Base-by-base conservation (phyloP, 2,113 vertebrate species). In the Pagrus major region DNA sequence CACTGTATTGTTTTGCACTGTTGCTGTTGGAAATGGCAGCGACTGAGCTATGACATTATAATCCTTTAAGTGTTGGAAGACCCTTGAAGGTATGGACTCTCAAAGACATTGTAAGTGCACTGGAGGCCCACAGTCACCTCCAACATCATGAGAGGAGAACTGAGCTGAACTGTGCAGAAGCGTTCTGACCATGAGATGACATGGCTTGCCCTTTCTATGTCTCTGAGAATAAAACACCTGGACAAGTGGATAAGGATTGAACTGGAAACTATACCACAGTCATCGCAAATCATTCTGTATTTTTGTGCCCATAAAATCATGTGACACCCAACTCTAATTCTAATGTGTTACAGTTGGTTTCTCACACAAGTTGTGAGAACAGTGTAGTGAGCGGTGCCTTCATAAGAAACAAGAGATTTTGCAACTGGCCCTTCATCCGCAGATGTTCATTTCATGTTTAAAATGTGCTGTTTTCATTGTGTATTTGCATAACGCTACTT, bases 381-480 rank as follows among this genome's bases (percentile, higher is more conserved):
- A 64, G 42, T 67, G 42, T 78, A 49, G 33, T 72, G 52, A 84
- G 74, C 49, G 84, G 89, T 92, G 91, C 89, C 90, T 92, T 92
- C 41, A 74, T 71, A 83, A 78, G 56, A 78, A 85, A 83, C 21
- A n/a, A 56, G 60, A 83, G 9, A 83, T 84, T 74, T 78, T 84
- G 39, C 31, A 61, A 84, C 69, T 79, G 58, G 5, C 56, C 42
- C 72, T 75, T 87, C n/a, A 76, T 75, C 65, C 86, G 59, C 29
- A 74, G 31, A 18, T 65, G 29, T 73, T 76, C 12, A 44, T 55
- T 82, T 81, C 20, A 78, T 74, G 47, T 55, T 82, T 76, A 80
- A n/a, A 72, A 74, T 80, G 71, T 78, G 10, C 71, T 81, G 31
- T 78, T 83, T 76, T 56, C 31, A 35, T 61, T 61, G 12, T 65